A percentile compares a stretch with the other conserved stretches of the same genome.
These are phyloP conservation scores for Drosophila merina DNA, from an alignment of 2,888 invertebrate genomes.

Conservation along the genomic window DNA sequence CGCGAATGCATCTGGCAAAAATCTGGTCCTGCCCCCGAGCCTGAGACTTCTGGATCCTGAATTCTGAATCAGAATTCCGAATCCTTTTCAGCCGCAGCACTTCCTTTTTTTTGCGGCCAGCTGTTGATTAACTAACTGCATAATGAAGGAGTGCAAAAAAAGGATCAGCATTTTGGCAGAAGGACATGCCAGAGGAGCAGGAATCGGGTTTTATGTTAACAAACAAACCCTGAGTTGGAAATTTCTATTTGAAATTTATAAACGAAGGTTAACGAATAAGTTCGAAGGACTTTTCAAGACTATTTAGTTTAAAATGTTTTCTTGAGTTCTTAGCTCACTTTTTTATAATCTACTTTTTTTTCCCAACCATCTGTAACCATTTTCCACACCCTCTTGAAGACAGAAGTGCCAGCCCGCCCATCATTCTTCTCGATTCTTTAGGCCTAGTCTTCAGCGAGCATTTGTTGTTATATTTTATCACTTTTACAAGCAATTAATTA, in stretches of 20 bases:
- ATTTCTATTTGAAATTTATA: neutral
- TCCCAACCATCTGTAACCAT: slow-evolving; percentile 60
- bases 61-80: slow-evolving; percentile 3
- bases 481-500: slow-evolving; percentile 70
- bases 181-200: neutral
- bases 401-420: slow-evolving; percentile 13
- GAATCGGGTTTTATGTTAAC: slow-evolving; percentile 21
- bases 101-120: slow-evolving; percentile 70
- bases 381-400: slow-evolving; percentile 7
- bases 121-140: slow-evolving; percentile 72
- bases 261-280: neutral
- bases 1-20: slow-evolving; percentile 41
- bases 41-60: slow-evolving; percentile 1
- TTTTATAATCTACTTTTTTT: no score
- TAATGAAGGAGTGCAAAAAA: slow-evolving; percentile 46
- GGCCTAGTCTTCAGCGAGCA: slow-evolving; percentile 1
- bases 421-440: neutral
- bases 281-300: neutral
- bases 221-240: neutral
- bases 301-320: neutral
- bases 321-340: neutral
- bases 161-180: slow-evolving; percentile 2
- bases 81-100: slow-evolving; percentile 57
- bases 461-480: slow-evolving; percentile 55
- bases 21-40: slow-evolving; percentile 40